Percentiles rank a stretch among this genome's conserved stretches.
Evolutionary conservation across 1,140 invertebrate species (phyloP).

Genomic region (Cardiocondyla obscurior): DNA sequence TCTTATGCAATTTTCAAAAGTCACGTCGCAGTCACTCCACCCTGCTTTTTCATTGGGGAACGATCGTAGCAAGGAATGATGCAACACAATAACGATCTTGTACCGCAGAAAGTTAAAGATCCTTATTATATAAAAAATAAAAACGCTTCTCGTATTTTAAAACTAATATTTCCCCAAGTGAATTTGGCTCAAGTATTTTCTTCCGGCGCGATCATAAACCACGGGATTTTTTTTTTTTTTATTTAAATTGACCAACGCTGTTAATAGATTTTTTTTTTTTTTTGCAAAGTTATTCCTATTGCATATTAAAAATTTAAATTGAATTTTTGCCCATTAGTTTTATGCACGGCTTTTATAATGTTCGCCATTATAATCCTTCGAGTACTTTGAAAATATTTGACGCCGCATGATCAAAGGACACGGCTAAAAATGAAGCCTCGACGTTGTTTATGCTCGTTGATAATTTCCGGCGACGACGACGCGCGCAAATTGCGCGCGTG

Average conservation of each 20-base stretch:
- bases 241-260: neutral
- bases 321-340: neutral
- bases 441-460: constrained; percentile 33
- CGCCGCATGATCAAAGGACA: neutral
- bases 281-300: neutral
- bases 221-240: neutral
- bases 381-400: constrained; percentile 8
- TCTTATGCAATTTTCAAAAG: constrained; percentile 46
- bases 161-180: neutral
- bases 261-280: neutral
- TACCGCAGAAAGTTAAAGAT: neutral
- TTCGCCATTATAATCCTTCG: neutral
- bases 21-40: constrained; percentile 15
- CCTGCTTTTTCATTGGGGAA: neutral
- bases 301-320: neutral
- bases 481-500: constrained; percentile 40
- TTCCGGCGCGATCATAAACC: neutral
- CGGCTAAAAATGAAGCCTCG: constrained; percentile 17
- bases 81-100: neutral
- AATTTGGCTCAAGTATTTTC: neutral
- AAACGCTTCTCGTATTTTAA: neutral
- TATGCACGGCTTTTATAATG: constrained; percentile 1
- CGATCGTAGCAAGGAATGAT: neutral
- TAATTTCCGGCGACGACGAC: constrained; percentile 42
- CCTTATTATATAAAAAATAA: neutral